Percentiles rank a stretch among this genome's conserved stretches.
Conservation (phyloP, 2,113 vertebrate genomes). For the Leptosomus discolor region DNA sequence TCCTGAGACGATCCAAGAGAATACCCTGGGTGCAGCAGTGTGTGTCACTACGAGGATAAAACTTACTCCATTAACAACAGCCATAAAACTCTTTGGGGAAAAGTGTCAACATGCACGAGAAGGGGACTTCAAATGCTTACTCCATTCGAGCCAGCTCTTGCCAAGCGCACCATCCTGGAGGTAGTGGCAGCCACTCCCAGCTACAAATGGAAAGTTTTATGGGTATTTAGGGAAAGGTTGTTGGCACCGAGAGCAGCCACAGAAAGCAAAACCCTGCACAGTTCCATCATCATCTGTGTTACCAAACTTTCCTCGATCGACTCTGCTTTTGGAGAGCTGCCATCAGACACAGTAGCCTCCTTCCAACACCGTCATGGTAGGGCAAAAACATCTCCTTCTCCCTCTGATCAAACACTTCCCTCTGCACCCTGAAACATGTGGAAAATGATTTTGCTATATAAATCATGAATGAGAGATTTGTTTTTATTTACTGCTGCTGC, state of each 20-base stretch:
- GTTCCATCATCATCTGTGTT: conserved; percentile 37
- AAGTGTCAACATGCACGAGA: not conserved
- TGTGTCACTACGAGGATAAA: not conserved
- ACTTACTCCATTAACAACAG: not conserved
- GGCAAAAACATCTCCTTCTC: not conserved
- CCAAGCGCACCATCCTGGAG: not conserved
- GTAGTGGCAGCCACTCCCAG: not conserved
- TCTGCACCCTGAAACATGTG: not conserved
- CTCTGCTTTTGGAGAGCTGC: conserved; percentile 34
- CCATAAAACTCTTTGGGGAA: not conserved
- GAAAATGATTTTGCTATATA: not conserved
- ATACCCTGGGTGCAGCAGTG: not conserved
- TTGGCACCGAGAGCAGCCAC: conserved; percentile 1
- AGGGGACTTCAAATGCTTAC: not conserved
- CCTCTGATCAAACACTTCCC: conserved; percentile 21
- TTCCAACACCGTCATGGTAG: not conserved
- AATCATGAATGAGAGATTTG: conserved; percentile 21
- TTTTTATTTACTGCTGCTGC: conserved; percentile 22
- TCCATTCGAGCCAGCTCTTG: not conserved
- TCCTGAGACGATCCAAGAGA: not conserved
- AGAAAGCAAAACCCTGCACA: conserved; percentile 20
- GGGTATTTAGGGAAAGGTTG: conserved; percentile 29
- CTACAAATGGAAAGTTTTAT: conserved; percentile 53
- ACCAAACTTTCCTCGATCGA: conserved; percentile 46
- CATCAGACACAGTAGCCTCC: conserved; percentile 16